Conservation (phyloP, 2,113 vertebrate genomes). For the Equus przewalskii region DNA sequence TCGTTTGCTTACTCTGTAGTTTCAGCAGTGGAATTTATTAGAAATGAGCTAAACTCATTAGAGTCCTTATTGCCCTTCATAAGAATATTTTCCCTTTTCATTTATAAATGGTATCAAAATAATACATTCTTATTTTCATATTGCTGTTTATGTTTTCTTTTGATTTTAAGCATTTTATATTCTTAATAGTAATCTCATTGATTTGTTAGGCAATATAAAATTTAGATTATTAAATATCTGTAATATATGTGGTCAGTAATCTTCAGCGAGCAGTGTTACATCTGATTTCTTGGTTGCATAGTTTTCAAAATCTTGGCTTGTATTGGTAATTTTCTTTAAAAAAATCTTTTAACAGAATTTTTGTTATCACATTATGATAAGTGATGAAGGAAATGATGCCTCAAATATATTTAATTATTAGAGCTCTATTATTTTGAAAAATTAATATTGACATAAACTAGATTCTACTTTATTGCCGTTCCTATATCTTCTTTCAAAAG, state of each 20-base stretch:
- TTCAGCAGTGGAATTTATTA: background rate
- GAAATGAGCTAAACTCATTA: background rate
- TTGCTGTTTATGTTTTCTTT: background rate
- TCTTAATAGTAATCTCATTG: background rate
- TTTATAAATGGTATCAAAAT: slow-evolving; percentile 14
- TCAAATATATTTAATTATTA: slow-evolving; percentile 59
- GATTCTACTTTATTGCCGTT: background rate
- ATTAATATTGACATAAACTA: slow-evolving; percentile 10
- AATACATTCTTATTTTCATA: background rate
- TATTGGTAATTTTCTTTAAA: slow-evolving; percentile 11
- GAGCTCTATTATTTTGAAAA: slow-evolving; percentile 64
- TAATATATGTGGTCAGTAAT: background rate
- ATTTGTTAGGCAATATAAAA: background rate
- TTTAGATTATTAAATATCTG: background rate
- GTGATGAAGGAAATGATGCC: slow-evolving; percentile 48
- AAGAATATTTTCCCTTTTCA: background rate
- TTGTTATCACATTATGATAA: slow-evolving; percentile 37
- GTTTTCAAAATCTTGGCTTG: slow-evolving; percentile 43
- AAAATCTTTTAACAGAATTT: slow-evolving; percentile 9
- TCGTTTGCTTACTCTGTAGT: background rate
- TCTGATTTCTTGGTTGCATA: slow-evolving; percentile 26
- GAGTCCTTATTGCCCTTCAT: background rate
- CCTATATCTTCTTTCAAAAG: slow-evolving; percentile 33
- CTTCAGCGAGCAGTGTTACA: background rate
- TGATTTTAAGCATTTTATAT: slow-evolving; percentile 1